Evolutionary conservation across 2,797 vertebrate species (phyloP).

Genomic region (Gila robusta): DNA sequence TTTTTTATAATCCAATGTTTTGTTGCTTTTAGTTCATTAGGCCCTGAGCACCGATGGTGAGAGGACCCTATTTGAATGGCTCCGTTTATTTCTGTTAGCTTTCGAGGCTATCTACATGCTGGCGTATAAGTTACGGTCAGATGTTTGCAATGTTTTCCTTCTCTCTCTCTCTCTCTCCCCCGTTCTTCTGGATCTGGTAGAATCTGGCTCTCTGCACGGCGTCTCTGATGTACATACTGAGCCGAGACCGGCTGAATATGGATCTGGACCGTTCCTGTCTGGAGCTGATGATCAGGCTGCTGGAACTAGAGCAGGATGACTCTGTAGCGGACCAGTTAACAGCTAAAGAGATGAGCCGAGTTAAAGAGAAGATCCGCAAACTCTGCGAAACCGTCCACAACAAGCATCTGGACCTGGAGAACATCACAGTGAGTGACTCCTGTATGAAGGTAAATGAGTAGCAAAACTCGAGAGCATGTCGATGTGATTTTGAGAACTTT

Average conservation of each 20-base stretch:
- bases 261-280: conserved; percentile 95
- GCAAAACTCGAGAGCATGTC: too few relatives aligned
- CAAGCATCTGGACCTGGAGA: conserved; percentile 97
- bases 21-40: background rate
- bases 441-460: too few relatives aligned
- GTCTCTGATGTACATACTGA: conserved; percentile 97
- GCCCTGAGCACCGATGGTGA: too few relatives aligned
- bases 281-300: conserved; percentile 95
- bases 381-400: conserved; percentile 98
- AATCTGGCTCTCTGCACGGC: conserved; percentile 96
- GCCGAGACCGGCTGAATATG: conserved; percentile 96
- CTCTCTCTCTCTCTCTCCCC: background rate
- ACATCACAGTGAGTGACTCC: conserved; percentile 90
- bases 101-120: background rate
- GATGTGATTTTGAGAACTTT: too few relatives aligned
- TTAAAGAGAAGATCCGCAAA: conserved; percentile 98
- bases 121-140: background rate
- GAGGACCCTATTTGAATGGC: too few relatives aligned
- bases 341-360: conserved; percentile 94
- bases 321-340: conserved; percentile 83
- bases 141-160: background rate
- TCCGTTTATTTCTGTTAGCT: background rate
- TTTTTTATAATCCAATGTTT: background rate
- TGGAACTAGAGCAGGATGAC: conserved; percentile 93
- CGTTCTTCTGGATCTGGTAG: conserved; percentile 70